Percentiles rank a stretch among this genome's conserved stretches.
These are phyloP conservation scores for Acrobasis suavella DNA, from an alignment of 2,888 invertebrate genomes.

Conservation along the genomic window DNA sequence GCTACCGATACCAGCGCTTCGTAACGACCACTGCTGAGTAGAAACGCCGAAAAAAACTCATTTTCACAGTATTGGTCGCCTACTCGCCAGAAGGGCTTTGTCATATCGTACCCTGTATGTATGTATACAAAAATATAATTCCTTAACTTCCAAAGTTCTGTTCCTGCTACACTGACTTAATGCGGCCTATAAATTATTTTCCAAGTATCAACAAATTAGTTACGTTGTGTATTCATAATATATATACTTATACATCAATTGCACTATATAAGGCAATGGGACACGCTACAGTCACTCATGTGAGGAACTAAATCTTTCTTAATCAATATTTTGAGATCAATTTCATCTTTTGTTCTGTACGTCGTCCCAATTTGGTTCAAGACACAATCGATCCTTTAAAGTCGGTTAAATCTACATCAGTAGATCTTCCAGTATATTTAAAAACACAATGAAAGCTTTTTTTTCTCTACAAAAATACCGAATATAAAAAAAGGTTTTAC, in stretches of 20 bases:
- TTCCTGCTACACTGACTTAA: too few relatives aligned
- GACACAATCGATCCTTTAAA: slow-evolving; percentile 24
- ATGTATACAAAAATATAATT: too few relatives aligned
- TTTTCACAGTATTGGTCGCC: too few relatives aligned
- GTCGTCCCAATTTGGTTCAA: slow-evolving; percentile 52
- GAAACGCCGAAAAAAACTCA: too few relatives aligned
- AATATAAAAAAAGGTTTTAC: slow-evolving; percentile 9
- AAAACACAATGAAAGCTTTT: slow-evolving; percentile 8
- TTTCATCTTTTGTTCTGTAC: slow-evolving; percentile 50
- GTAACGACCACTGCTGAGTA: too few relatives aligned
- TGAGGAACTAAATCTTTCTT: slow-evolving; percentile 70
- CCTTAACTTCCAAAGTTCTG: too few relatives aligned
- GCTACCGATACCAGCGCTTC: too few relatives aligned
- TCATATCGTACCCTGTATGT: too few relatives aligned
- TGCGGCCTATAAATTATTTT: slow-evolving; percentile 4
- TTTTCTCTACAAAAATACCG: slow-evolving; percentile 5
- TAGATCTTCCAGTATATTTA: neutral
- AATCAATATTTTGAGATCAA: slow-evolving; percentile 68
- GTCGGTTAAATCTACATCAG: neutral
- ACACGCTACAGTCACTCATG: slow-evolving; percentile 53
- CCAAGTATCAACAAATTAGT: neutral
- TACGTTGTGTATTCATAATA: slow-evolving; percentile 21
- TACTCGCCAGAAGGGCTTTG: too few relatives aligned
- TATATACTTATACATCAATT: slow-evolving; percentile 41
- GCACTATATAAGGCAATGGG: slow-evolving; percentile 52